Evolutionary conservation across 2,797 vertebrate genomes (phyloP), one percentile per base, ranked within the genome.

Genomic region (Zenarchopterus dispar): DNA sequence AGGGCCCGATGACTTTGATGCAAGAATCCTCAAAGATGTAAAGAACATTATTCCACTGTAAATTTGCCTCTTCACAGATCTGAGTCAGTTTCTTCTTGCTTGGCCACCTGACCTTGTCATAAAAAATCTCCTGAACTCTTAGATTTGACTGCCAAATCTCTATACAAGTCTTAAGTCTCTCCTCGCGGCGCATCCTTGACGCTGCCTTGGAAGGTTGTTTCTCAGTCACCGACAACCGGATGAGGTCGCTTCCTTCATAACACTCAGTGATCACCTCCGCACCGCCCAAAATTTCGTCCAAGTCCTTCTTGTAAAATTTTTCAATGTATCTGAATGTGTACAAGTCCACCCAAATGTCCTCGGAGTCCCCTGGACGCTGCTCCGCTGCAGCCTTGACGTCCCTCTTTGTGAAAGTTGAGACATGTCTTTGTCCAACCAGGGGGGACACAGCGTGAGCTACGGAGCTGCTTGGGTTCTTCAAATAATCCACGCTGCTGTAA

Each of bases 321-420:
- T 69, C 7, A 1, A 88, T 51, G 59, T 86, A 85, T 3, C 3
- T 58, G 21, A 81, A 73, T 0, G 36, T 33, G 62, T 76, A 42
- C 0, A 56, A 66, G 36, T 89, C 84, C 0, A 80, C 57, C 73
- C 72, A 90, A 28, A 66, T 17, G 0, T 64, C 62, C 1, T 76
- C 55, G 0, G 4, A 15, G 19, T 23, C 8, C 43, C 23, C 8
- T 0, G 8, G 7, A 18, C 13, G 23, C 22, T 5, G 42, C 22
- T 16, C n/a, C 2, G 21, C 10, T 2, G 6, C 10, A 2, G 28
- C 59, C 45, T 16, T 9, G 0, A 16, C 0, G 1, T 36, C 1
- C 1, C 3, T 56, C 22, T 50, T 13, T 0, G 23, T 28, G 8
- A 55, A 46, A 22, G 6, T 1, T 0, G 44, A 59, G 13, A 1